These are phyloP conservation scores for Cantharis rustica DNA, from an alignment of 2,888 invertebrate genomes.

Conservation along the genomic window DNA sequence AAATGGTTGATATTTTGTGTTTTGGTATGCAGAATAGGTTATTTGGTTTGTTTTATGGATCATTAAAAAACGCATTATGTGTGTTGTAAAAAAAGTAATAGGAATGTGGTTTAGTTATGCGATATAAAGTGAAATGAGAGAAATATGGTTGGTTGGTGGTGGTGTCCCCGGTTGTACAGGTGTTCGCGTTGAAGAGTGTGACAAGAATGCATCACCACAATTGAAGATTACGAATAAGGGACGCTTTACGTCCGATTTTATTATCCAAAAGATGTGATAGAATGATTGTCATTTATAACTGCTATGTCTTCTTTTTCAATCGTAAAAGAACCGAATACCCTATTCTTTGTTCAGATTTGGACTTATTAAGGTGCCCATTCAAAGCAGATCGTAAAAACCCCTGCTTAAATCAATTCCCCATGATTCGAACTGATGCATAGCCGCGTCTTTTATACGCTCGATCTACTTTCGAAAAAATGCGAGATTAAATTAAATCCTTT, in stretches of 20 bases:
- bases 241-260: slow-evolving; percentile 34
- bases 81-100: slow-evolving; percentile 19
- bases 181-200: slow-evolving; percentile 24
- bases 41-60: slow-evolving; percentile 23
- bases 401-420: slow-evolving; percentile 20
- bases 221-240: slow-evolving; percentile 5
- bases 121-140: slow-evolving; percentile 17
- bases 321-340: slow-evolving; percentile 20
- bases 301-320: slow-evolving; percentile 22
- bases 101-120: slow-evolving; percentile 25
- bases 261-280: slow-evolving; percentile 32
- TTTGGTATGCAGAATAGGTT: slow-evolving; percentile 17
- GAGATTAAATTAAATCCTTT: slow-evolving; percentile 15
- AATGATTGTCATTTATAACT: slow-evolving; percentile 37
- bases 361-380: slow-evolving; percentile 28
- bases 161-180: slow-evolving; percentile 8
- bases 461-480: slow-evolving; percentile 6
- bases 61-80: slow-evolving; percentile 25
- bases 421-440: slow-evolving; percentile 12
- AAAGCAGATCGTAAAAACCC: slow-evolving; percentile 26
- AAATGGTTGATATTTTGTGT: slow-evolving; percentile 12
- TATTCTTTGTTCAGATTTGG: slow-evolving; percentile 11
- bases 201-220: slow-evolving; percentile 18
- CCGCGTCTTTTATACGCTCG: slow-evolving; percentile 11
- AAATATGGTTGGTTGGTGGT: background rate